phyloP scores from a whole-genome alignment of 2,888 invertebrate genomes.

The Melieria omissa region DNA sequence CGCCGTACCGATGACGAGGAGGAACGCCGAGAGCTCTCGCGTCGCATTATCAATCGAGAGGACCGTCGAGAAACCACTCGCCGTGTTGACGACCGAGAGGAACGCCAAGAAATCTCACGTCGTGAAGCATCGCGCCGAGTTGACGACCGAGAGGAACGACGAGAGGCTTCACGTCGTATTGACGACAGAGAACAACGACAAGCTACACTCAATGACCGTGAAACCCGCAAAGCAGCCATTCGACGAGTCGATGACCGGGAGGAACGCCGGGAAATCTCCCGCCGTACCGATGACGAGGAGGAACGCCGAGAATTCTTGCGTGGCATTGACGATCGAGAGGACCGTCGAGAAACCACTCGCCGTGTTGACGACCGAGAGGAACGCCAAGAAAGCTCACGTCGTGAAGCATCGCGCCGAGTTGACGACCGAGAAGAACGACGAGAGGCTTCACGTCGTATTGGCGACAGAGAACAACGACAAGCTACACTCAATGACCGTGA shows the following conservation, averaged over 20 bases:
- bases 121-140: constrained; percentile 5
- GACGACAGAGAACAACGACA: not conserved
- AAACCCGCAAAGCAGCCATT: no score
- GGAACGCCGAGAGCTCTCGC: constrained; percentile 10
- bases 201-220: no score
- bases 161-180: not conserved
- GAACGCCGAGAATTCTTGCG: not conserved
- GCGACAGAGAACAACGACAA: no score
- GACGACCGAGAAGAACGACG: no score
- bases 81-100: not conserved
- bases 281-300: constrained; percentile 4
- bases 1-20: not conserved
- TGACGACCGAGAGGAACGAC: constrained; percentile 6
- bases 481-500: no score
- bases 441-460: no score
- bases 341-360: not conserved
- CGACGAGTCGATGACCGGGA: no score
- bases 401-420: no score
- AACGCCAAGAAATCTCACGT: not conserved
- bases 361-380: not conserved
- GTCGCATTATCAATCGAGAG: not conserved
- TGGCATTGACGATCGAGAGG: constrained; percentile 8
- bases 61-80: not conserved
- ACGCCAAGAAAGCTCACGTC: constrained; percentile 9
- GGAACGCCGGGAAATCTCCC: no score